Evolutionary conservation across 2,888 invertebrate genomes (phyloP).

Genomic region (Scaeva pyrastri): DNA sequence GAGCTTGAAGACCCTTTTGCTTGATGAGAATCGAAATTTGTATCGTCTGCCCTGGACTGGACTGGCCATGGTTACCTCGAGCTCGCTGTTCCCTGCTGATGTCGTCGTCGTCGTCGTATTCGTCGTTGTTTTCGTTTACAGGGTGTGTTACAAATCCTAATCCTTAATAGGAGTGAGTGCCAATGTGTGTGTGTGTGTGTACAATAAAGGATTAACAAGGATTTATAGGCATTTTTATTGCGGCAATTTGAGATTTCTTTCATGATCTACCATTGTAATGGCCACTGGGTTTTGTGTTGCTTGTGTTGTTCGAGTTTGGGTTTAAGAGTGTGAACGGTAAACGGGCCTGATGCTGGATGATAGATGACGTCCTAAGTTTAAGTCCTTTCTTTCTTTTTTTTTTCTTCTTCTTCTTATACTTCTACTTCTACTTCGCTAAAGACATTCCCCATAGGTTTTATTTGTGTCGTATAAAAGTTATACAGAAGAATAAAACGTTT

Average conservation of each 20-base stretch:
- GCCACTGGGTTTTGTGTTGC: slow-evolving; percentile 2
- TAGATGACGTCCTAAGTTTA: slow-evolving; percentile 33
- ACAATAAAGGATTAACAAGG: slow-evolving; percentile 73
- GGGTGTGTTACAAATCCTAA: slow-evolving; percentile 41
- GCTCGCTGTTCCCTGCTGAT: slow-evolving; percentile 1
- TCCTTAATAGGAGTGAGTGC: slow-evolving; percentile 7
- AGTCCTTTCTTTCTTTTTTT: background rate
- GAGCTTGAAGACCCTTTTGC: slow-evolving; percentile 8
- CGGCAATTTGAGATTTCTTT: slow-evolving; percentile 66
- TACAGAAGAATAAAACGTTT: slow-evolving; percentile 65
- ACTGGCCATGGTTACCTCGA: slow-evolving; percentile 59
- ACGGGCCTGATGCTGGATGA: slow-evolving; percentile 35
- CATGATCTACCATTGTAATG: slow-evolving; percentile 56
- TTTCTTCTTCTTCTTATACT: too few relatives aligned
- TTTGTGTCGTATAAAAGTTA: slow-evolving; percentile 59
- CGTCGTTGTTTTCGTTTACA: slow-evolving; percentile 7
- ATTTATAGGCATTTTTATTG: slow-evolving; percentile 72
- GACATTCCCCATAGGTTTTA: slow-evolving; percentile 55
- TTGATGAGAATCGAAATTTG: slow-evolving; percentile 42
- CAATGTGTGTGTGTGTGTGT: slow-evolving; percentile 29
- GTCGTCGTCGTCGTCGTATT: slow-evolving; percentile 1
- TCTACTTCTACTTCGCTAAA: too few relatives aligned
- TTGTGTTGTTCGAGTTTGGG: background rate
- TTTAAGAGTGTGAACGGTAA: background rate
- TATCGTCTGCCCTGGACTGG: too few relatives aligned